phyloP scores from a whole-genome alignment of 2,797 vertebrate species.

The Sebastes elongatus region DNA sequence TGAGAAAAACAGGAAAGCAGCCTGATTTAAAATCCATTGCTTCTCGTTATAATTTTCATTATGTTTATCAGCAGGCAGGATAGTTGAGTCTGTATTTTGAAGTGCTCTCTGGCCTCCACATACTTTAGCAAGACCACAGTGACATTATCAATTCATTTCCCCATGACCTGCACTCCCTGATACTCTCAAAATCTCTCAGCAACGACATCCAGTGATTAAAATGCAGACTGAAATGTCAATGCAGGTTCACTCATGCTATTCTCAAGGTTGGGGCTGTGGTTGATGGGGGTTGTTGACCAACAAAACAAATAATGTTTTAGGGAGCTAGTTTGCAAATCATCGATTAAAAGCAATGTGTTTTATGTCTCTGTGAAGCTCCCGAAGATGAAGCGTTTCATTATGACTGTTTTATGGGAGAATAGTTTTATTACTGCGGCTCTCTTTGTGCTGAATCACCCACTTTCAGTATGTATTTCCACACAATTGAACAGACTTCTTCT shows the following conservation, averaged over 20 bases:
- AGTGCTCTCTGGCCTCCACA: neutral
- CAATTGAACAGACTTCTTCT: neutral
- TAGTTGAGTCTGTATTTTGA: neutral
- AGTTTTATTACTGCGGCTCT: neutral
- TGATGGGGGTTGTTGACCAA: neutral
- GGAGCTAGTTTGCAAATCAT: neutral
- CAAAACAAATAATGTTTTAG: neutral
- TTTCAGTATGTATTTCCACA: neutral
- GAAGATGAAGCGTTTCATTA: neutral
- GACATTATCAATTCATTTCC: neutral
- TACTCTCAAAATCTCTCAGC: neutral
- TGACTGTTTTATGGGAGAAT: neutral
- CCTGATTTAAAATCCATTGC: slow-evolving; percentile 6
- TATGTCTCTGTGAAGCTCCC: neutral
- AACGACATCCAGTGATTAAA: neutral
- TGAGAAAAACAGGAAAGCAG: neutral
- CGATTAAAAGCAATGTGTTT: neutral
- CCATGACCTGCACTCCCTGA: neutral
- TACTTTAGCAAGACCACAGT: too few relatives aligned
- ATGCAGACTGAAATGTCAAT: neutral
- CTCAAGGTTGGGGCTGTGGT: neutral
- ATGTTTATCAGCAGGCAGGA: neutral
- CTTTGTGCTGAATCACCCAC: neutral
- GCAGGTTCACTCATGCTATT: neutral
- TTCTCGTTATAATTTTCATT: neutral